A percentile compares a stretch with the other conserved stretches of the same genome.
phyloP scores from a whole-genome alignment of 1,140 invertebrate species.

The Drosophila jambulina region DNA sequence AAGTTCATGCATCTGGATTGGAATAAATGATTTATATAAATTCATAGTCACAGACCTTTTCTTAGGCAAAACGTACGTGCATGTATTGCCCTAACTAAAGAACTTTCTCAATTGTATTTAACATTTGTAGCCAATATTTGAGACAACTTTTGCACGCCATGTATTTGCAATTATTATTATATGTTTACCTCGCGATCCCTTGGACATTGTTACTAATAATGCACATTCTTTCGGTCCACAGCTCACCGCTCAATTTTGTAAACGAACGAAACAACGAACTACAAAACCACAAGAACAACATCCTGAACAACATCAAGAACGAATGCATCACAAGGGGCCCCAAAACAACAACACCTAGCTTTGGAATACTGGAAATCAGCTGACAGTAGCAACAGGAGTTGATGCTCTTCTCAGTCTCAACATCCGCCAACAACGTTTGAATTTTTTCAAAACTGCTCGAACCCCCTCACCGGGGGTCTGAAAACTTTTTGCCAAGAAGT shows the following conservation, averaged over 20 bases:
- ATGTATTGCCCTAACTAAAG: neutral
- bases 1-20: neutral
- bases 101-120: slow-evolving; percentile 60
- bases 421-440: slow-evolving; percentile 74
- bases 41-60: neutral
- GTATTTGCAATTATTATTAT: slow-evolving; percentile 27
- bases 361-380: slow-evolving; percentile 40
- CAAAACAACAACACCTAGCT: slow-evolving; percentile 60
- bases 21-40: neutral
- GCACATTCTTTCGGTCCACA: slow-evolving; percentile 17
- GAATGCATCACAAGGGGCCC: slow-evolving; percentile 76
- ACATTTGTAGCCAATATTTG: slow-evolving; percentile 39
- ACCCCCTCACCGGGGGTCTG: slow-evolving; percentile 27
- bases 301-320: slow-evolving; percentile 54
- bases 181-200: slow-evolving; percentile 21
- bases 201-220: neutral
- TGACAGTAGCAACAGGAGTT: slow-evolving; percentile 59
- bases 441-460: slow-evolving; percentile 77
- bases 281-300: slow-evolving; percentile 53
- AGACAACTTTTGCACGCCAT: slow-evolving; percentile 46
- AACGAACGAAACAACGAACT: slow-evolving; percentile 80
- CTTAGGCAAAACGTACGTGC: neutral
- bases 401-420: slow-evolving; percentile 42
- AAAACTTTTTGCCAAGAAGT: slow-evolving; percentile 66
- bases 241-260: slow-evolving; percentile 83